These are phyloP conservation scores for Tragulus kanchil DNA, from an alignment of 2,113 vertebrate genomes.

Conservation along the genomic window DNA sequence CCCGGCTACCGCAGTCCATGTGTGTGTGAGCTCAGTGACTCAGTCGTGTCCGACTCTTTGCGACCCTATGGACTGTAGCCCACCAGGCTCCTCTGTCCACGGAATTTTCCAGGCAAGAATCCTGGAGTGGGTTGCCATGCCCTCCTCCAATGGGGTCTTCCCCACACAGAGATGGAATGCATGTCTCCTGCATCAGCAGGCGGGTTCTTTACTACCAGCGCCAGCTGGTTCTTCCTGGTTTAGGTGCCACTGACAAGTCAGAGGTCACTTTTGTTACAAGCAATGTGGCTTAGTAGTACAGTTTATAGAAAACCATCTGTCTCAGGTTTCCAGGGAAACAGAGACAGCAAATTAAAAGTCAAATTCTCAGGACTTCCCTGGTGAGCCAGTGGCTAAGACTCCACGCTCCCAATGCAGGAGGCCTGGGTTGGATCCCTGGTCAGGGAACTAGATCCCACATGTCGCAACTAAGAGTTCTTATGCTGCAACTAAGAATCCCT, in stretches of 20 bases:
- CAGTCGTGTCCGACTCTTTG: fast-evolving
- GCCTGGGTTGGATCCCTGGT: too few relatives aligned
- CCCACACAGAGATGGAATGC: neutral
- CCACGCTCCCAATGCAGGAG: too few relatives aligned
- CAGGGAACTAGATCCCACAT: too few relatives aligned
- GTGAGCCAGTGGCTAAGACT: too few relatives aligned
- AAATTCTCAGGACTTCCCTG: neutral
- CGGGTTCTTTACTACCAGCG: neutral
- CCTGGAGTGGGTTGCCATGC: neutral
- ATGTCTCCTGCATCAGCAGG: neutral
- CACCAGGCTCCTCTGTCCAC: neutral
- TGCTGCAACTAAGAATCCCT: too few relatives aligned
- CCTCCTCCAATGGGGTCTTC: neutral
- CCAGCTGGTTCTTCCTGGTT: neutral
- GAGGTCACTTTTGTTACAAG: neutral
- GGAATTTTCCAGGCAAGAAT: neutral
- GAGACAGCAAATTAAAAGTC: conserved; percentile 21
- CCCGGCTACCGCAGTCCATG: neutral
- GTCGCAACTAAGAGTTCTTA: too few relatives aligned
- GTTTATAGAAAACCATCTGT: neutral
- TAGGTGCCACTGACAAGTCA: neutral
- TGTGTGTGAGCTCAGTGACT: neutral
- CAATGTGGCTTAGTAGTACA: neutral
- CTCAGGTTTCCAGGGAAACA: conserved; percentile 7
- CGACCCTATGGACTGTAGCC: neutral